A percentile compares a stretch with the other conserved stretches of the same genome.
Conservation (phyloP, 2,888 invertebrate genomes). For the Micoletzkya japonica region DNA sequence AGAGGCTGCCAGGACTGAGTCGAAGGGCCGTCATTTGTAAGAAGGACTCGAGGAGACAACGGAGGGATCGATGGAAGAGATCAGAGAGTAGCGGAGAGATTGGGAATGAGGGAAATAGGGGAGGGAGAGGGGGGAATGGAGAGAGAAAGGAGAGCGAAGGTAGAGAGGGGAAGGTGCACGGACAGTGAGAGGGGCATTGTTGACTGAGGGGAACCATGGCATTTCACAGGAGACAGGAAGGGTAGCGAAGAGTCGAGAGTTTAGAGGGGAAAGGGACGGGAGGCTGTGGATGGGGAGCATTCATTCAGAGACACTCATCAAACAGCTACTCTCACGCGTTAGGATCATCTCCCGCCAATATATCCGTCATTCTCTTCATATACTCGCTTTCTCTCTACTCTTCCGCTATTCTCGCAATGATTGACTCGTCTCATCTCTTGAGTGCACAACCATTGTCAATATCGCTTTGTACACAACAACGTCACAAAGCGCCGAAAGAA, state of each 20-base stretch:
- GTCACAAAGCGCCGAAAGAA: too few species aligned
- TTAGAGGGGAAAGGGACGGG: background rate
- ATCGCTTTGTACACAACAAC: too few species aligned
- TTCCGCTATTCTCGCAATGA: too few species aligned
- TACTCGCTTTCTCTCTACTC: too few species aligned
- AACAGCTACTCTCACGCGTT: too few species aligned
- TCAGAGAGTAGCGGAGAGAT: conserved; percentile 2
- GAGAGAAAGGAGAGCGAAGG: background rate
- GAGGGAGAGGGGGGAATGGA: background rate
- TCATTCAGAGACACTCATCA: too few species aligned
- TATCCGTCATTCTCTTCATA: too few species aligned
- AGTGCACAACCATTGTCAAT: too few species aligned
- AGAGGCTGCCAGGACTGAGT: conserved; percentile 7
- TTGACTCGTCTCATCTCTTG: too few species aligned
- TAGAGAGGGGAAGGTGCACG: background rate
- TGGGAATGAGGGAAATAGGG: conserved; percentile 1
- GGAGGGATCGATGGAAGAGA: background rate
- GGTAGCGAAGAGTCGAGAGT: too few species aligned
- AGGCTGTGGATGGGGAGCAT: too few species aligned
- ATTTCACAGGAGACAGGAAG: background rate
- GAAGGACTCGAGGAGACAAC: background rate
- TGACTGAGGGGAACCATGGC: background rate
- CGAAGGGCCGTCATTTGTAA: background rate
- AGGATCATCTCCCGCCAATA: too few species aligned
- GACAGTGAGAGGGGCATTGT: background rate